Base-by-base conservation (phyloP, 2,113 vertebrate genomes). In the Mus spicilegus region DNA sequence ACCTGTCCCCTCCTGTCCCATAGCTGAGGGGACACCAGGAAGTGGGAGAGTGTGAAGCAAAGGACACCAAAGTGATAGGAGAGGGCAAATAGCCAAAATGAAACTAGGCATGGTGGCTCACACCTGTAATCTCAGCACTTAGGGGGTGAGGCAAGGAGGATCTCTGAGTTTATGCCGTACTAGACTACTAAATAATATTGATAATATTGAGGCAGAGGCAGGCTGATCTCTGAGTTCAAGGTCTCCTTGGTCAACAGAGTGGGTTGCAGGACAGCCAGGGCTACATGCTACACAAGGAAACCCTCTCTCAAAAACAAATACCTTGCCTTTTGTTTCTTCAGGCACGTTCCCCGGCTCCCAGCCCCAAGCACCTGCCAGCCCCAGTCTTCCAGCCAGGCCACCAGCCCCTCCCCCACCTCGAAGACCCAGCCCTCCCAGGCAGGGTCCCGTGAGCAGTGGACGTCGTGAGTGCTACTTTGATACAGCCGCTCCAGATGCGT, bases 401-500 rank as follows among this genome's bases (percentile, higher is more conserved):
- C 96, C 42, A 0, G 87, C 97, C 26, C 97, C 89, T 0, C 92
- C 96, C 24, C 46, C 51, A 1, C 82, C 96, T 20, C 93, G 97
- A 24, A 85, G 96, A n/a, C 93, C 97, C 82, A 67, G 46, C 61
- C 67, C 89, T 0, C 88, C 97, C 3, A 63, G 97, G 84, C 78
- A 93, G 30, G 96, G 95, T 6, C 65, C 96, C 0, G 70, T 72
- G 17, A 92, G 98, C 0, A 98, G 98, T 0, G 98, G 99, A 90
- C 96, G 98, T 24, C 98, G 98, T 2, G 99, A 99, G 94, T 99
- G 99, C 82, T 99, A 99, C 97, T 99, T 99, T 78, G 98, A 99
- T 96, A 98, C 99, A 0, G 98, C 98, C 0, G 98, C 99, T 63
- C 93, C 91, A 0, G 98, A 98, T 0, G 97, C 98, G 9, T 99